A percentile compares a stretch with the other conserved stretches of the same genome.
Conservation (phyloP, 2,888 invertebrate genomes). For the Habroteleia sp. region DNA sequence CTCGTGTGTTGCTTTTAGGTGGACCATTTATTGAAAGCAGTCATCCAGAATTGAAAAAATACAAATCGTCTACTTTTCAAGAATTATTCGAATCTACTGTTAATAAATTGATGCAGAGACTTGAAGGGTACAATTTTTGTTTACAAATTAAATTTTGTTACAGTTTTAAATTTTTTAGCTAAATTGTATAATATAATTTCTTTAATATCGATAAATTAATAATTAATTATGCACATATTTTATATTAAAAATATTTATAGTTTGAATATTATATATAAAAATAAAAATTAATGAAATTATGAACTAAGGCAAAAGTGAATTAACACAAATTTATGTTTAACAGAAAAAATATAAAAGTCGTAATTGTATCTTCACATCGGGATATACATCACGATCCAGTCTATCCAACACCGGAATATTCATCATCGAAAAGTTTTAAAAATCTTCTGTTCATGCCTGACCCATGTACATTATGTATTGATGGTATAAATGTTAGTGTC, state of each 20-base stretch:
- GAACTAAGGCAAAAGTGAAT: too few relatives aligned
- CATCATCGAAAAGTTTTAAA: constrained; percentile 81
- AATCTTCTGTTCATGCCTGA: constrained; percentile 88
- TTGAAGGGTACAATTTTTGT: constrained; percentile 82
- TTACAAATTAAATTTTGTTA: too few relatives aligned
- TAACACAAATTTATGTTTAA: constrained; percentile 10
- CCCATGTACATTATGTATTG: constrained; percentile 89
- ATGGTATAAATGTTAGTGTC: constrained; percentile 88
- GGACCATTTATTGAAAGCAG: constrained; percentile 92
- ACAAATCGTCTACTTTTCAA: constrained; percentile 87
- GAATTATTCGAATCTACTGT: constrained; percentile 88
- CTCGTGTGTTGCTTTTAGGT: constrained; percentile 90
- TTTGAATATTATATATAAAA: background rate
- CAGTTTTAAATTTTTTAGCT: too few relatives aligned
- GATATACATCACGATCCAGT: constrained; percentile 90
- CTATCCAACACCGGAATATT: constrained; percentile 91
- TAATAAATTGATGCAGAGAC: constrained; percentile 84
- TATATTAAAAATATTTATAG: too few relatives aligned
- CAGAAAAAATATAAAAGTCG: constrained; percentile 86
- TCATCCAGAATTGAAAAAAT: constrained; percentile 85
- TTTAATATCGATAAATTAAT: too few relatives aligned
- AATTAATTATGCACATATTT: too few relatives aligned
- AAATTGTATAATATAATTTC: too few relatives aligned
- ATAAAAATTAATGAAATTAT: too few relatives aligned
- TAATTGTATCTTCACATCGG: constrained; percentile 88